phyloP scores from a whole-genome alignment of 2,797 vertebrate genomes.

The Lepus oiostolus region DNA sequence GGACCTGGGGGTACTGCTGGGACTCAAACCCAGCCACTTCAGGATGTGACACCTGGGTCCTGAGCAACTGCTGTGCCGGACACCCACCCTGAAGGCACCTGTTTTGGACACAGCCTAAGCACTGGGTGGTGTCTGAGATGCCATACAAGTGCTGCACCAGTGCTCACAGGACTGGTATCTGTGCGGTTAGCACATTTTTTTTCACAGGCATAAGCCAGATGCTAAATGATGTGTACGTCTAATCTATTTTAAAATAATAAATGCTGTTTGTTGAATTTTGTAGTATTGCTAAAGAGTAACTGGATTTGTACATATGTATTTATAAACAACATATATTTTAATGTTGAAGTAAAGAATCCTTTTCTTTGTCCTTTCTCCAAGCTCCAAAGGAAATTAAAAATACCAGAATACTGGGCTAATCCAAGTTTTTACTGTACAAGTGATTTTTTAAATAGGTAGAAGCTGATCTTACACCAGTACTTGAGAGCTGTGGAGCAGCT shows the following conservation, averaged over 20 bases:
- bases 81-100: background rate
- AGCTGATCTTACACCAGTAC: slow-evolving; percentile 49
- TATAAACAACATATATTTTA: slow-evolving; percentile 41
- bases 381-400: slow-evolving; percentile 65
- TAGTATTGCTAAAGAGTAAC: background rate
- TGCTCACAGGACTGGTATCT: background rate
- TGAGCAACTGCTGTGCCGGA: too few species aligned
- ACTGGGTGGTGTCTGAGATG: slow-evolving; percentile 16
- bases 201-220: background rate
- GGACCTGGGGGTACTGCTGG: too few species aligned
- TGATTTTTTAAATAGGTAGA: slow-evolving; percentile 51
- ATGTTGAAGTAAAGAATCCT: slow-evolving; percentile 52
- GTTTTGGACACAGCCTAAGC: slow-evolving; percentile 23
- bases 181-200: background rate
- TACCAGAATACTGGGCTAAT: slow-evolving; percentile 43
- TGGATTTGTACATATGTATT: background rate
- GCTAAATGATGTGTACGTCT: slow-evolving; percentile 21
- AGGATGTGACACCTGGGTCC: background rate
- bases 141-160: background rate
- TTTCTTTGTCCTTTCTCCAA: slow-evolving; percentile 55
- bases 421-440: slow-evolving; percentile 51
- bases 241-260: slow-evolving; percentile 32
- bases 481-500: background rate
- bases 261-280: slow-evolving; percentile 18
- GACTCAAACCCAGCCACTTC: too few species aligned